Evolutionary conservation across 2,113 vertebrate genomes (phyloP).

Genomic region (Pleuronectes platessa): DNA sequence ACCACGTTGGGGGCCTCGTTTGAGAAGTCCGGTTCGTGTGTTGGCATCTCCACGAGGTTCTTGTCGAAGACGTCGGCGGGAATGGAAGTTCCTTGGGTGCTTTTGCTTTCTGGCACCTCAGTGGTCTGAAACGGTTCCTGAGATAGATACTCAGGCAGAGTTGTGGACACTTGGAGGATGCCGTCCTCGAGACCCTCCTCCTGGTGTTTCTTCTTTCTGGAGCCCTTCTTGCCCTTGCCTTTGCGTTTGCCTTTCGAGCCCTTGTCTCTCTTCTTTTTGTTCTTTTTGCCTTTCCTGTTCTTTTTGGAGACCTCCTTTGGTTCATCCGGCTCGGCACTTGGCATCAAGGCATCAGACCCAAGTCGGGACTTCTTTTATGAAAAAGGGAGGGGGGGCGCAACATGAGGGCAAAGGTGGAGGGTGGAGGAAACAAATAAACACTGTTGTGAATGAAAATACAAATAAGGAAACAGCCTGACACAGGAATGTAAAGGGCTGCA

Average conservation of each 20-base stretch:
- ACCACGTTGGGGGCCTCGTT: constrained; percentile 45
- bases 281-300: constrained; percentile 83
- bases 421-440: constrained; percentile 39
- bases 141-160: constrained; percentile 60
- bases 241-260: constrained; percentile 77
- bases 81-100: constrained; percentile 20
- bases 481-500: constrained; percentile 7
- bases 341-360: constrained; percentile 54
- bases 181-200: constrained; percentile 63
- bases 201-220: constrained; percentile 86
- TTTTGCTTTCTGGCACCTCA: constrained; percentile 43
- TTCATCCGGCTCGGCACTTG: constrained; percentile 63
- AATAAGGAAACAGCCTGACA: constrained; percentile 11
- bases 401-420: constrained; percentile 36
- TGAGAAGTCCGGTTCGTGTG: constrained; percentile 50
- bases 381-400: constrained; percentile 16
- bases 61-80: constrained; percentile 35
- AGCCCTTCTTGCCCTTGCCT: constrained; percentile 80
- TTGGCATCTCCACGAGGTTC: constrained; percentile 67
- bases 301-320: constrained; percentile 75
- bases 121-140: constrained; percentile 55
- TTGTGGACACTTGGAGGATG: constrained; percentile 69
- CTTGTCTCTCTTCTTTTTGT: constrained; percentile 85
- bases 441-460: constrained; percentile 54
- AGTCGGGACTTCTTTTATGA: constrained; percentile 61